Evolutionary conservation across 2,888 invertebrate genomes (phyloP).

Genomic region (Gisinianus flammeolus): DNA sequence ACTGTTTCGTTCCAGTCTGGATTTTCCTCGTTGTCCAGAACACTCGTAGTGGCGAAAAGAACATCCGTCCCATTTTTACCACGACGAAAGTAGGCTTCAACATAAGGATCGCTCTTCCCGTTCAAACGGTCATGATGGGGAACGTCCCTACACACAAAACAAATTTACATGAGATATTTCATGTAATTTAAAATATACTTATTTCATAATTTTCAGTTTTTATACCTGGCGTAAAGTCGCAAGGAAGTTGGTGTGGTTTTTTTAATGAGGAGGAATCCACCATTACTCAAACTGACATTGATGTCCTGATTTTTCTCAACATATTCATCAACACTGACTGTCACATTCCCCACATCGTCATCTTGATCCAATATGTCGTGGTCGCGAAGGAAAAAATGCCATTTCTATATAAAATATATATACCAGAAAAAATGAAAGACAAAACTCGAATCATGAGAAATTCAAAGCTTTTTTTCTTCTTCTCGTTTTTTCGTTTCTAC

Average conservation of each 20-base stretch:
- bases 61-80: conserved; percentile 52
- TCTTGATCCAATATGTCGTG: conserved; percentile 50
- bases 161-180: background rate
- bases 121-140: conserved; percentile 52
- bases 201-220: background rate
- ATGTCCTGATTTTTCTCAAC: conserved; percentile 51
- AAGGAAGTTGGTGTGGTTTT: conserved; percentile 52
- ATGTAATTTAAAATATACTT: background rate
- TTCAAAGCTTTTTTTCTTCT: background rate
- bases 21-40: conserved; percentile 55
- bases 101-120: conserved; percentile 55
- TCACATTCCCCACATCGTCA: conserved; percentile 53
- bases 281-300: conserved; percentile 43
- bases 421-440: background rate
- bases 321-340: conserved; percentile 52
- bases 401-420: conserved; percentile 38
- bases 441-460: background rate
- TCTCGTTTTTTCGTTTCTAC: background rate
- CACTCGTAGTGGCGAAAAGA: conserved; percentile 51
- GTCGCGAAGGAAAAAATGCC: conserved; percentile 53
- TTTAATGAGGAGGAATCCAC: conserved; percentile 49
- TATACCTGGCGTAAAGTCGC: conserved; percentile 50
- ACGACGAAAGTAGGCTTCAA: conserved; percentile 52
- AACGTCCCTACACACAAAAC: conserved; percentile 37
- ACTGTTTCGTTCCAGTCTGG: conserved; percentile 54